Conservation (phyloP, 2,888 invertebrate species). For the Chesias legatella region DNA sequence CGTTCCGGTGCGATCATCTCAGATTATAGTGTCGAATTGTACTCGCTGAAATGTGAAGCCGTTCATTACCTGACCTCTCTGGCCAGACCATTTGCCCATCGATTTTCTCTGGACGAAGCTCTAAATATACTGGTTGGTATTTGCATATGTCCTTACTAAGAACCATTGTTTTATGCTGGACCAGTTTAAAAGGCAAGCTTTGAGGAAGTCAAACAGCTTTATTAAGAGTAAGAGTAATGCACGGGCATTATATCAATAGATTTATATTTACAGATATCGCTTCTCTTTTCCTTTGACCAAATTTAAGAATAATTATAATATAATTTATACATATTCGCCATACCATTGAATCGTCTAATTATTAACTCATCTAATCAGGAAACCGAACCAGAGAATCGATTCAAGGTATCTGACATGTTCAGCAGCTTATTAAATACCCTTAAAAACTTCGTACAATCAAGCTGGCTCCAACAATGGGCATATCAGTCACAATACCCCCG, state of each 20-base stretch:
- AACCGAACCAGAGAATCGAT: too few species aligned
- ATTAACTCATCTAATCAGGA: too few species aligned
- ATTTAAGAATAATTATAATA: too few species aligned
- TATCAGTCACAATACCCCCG: constrained; percentile 31
- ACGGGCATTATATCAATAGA: too few species aligned
- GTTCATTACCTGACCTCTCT: constrained; percentile 35
- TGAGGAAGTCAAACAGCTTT: constrained; percentile 17
- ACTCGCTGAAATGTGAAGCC: constrained; percentile 54
- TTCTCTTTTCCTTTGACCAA: too few species aligned
- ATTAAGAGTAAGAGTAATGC: too few species aligned
- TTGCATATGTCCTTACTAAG: constrained; percentile 59
- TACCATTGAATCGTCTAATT: too few species aligned
- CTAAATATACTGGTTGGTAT: constrained; percentile 45
- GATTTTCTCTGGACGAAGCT: constrained; percentile 28
- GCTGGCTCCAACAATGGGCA: constrained; percentile 32
- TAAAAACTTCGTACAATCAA: too few species aligned
- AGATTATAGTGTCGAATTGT: constrained; percentile 66
- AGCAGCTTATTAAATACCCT: too few species aligned
- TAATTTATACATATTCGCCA: too few species aligned
- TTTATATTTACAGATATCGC: too few species aligned
- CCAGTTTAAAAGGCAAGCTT: constrained; percentile 40
- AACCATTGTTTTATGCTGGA: constrained; percentile 54
- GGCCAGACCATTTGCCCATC: constrained; percentile 19
- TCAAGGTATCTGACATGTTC: too few species aligned
- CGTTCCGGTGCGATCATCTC: constrained; percentile 71